Conservation (phyloP, 1,140 invertebrate species). For the Pseudomyrmex concolor region DNA sequence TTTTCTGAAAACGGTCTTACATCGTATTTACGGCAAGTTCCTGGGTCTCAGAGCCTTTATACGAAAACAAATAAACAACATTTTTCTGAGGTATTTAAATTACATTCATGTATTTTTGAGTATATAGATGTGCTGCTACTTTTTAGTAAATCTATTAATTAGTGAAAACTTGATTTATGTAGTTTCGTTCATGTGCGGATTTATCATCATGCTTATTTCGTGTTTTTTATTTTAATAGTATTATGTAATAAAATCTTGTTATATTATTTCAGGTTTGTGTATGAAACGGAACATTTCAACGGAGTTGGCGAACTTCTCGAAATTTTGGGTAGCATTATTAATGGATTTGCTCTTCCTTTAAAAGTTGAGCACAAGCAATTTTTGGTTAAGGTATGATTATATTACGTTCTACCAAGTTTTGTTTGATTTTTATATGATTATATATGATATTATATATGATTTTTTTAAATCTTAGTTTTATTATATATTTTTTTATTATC, state of each 20-base stretch:
- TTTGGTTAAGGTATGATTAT: conserved; percentile 91
- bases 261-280: conserved; percentile 94
- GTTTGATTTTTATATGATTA: background rate
- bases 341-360: conserved; percentile 98
- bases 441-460: background rate
- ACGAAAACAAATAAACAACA: conserved; percentile 99
- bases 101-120: background rate
- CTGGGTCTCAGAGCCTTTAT: conserved; percentile 99
- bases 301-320: conserved; percentile 99
- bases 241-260: conserved; percentile 67
- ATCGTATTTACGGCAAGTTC: conserved; percentile 99
- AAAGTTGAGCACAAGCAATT: conserved; percentile 99
- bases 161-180: background rate
- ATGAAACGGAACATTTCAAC: conserved; percentile 99
- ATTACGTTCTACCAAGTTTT: background rate
- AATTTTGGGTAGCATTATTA: conserved; percentile 99
- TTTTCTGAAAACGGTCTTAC: conserved; percentile 99
- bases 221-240: conserved; percentile 3
- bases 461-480: background rate
- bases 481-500: too few species aligned
- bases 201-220: background rate
- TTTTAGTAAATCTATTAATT: background rate
- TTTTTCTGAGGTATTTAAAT: conserved; percentile 92
- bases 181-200: background rate
- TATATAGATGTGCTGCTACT: background rate